Percentiles rank a stretch among this genome's conserved stretches.
Evolutionary conservation across 2,797 vertebrate genomes (phyloP).

Genomic region (Urophycis tenuis): DNA sequence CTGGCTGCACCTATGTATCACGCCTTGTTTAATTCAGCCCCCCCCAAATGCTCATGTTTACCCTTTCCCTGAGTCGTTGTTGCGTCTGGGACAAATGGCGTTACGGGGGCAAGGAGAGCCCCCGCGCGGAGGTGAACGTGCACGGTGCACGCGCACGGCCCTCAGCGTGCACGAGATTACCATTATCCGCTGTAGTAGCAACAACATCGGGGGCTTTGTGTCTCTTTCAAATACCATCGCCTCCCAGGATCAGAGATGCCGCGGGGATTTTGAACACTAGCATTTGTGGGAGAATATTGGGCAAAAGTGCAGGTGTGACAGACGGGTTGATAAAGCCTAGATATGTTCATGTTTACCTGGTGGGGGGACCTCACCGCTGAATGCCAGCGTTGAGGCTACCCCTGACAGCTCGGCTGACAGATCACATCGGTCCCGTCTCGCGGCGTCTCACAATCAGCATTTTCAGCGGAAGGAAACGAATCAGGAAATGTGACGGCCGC

Average conservation of each 20-base stretch:
- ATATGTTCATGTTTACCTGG: constrained; percentile 26
- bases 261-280: constrained; percentile 5
- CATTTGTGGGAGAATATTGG: constrained; percentile 12
- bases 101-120: not conserved
- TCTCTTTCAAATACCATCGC: constrained; percentile 28
- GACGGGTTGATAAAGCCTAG: constrained; percentile 20
- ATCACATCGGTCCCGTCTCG: constrained; percentile 26
- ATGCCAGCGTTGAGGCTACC: constrained; percentile 34
- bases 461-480: not conserved
- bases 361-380: constrained; percentile 21
- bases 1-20: not conserved
- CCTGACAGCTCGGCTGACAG: constrained; percentile 44
- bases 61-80: not conserved
- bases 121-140: not conserved
- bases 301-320: constrained; percentile 22
- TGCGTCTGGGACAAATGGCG: not conserved
- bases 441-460: not conserved
- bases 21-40: not conserved
- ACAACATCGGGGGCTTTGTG: not conserved
- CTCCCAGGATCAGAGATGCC: constrained; percentile 13
- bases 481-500: not conserved
- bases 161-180: not conserved
- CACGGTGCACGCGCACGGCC: not conserved
- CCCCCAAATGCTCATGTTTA: not conserved
- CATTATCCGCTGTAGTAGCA: not conserved